Conservation (phyloP, 2,797 vertebrate species). For the Pangasius mekongensis region DNA sequence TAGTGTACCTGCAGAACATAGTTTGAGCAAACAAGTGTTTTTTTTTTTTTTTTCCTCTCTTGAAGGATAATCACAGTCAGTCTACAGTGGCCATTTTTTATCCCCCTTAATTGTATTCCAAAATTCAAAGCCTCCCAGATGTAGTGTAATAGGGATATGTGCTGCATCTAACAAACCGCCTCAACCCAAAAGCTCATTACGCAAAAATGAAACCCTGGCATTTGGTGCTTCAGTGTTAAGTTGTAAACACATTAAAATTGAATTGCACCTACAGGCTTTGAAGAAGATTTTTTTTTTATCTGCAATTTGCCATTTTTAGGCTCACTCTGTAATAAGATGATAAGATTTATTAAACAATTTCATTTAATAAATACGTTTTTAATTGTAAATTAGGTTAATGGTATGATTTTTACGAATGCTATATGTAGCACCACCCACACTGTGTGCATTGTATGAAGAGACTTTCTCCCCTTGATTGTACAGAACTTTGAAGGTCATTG, state of each 20-base stretch:
- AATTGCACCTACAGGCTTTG: slow-evolving; percentile 74
- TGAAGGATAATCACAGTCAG: slow-evolving; percentile 4
- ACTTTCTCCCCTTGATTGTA: neutral
- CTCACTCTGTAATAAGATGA: slow-evolving; percentile 11
- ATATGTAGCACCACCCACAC: neutral
- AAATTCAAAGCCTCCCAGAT: slow-evolving; percentile 51
- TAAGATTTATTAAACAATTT: slow-evolving; percentile 27
- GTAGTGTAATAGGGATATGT: slow-evolving; percentile 37
- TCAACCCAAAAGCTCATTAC: slow-evolving; percentile 66
- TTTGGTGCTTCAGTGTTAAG: slow-evolving; percentile 68
- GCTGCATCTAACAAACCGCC: slow-evolving; percentile 55
- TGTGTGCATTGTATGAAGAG: neutral
- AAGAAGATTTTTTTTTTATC: slow-evolving; percentile 69
- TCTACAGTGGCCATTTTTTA: slow-evolving; percentile 19
- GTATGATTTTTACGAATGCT: neutral
- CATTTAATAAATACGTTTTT: slow-evolving; percentile 10
- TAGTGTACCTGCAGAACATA: slow-evolving; percentile 3
- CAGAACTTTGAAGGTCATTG: neutral
- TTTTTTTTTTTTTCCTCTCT: neutral
- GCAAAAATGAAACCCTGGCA: slow-evolving; percentile 67
- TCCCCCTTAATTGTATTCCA: slow-evolving; percentile 38
- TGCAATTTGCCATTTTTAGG: slow-evolving; percentile 59
- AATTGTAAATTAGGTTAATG: slow-evolving; percentile 40
- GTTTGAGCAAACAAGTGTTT: slow-evolving; percentile 25
- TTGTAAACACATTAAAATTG: slow-evolving; percentile 79